phyloP scores from a whole-genome alignment of 2,113 vertebrate species.

The Capreolus pygargus region DNA sequence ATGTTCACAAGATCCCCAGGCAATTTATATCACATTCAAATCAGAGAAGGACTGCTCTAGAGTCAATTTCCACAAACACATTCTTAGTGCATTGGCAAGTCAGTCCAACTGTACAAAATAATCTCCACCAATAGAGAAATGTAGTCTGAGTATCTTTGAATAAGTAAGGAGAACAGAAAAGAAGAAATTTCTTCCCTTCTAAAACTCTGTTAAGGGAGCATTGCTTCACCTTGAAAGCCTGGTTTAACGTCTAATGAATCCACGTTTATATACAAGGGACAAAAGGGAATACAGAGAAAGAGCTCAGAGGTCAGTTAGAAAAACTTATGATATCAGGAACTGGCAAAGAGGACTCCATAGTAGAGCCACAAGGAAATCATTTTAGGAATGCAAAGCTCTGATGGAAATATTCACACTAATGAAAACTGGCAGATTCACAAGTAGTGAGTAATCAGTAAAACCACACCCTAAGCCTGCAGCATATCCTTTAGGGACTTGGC shows the following conservation, averaged over 20 bases:
- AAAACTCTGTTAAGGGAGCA: neutral
- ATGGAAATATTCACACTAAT: neutral
- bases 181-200: neutral
- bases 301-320: neutral
- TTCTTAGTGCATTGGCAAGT: neutral
- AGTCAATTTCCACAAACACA: neutral
- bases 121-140: neutral
- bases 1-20: neutral
- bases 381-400: neutral
- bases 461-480: neutral
- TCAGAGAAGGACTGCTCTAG: neutral
- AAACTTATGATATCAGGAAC: neutral
- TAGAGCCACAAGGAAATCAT: neutral
- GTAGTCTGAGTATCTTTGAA: neutral
- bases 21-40: neutral
- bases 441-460: neutral
- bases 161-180: neutral
- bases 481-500: neutral
- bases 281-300: neutral
- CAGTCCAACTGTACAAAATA: neutral
- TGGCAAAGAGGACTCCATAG: neutral
- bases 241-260: neutral
- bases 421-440: neutral
- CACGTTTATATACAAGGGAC: neutral
- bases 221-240: neutral